A percentile compares a stretch with the other conserved stretches of the same genome.
Evolutionary conservation across 2,113 vertebrate genomes (phyloP).

Genomic region (Isurus oxyrinchus): DNA sequence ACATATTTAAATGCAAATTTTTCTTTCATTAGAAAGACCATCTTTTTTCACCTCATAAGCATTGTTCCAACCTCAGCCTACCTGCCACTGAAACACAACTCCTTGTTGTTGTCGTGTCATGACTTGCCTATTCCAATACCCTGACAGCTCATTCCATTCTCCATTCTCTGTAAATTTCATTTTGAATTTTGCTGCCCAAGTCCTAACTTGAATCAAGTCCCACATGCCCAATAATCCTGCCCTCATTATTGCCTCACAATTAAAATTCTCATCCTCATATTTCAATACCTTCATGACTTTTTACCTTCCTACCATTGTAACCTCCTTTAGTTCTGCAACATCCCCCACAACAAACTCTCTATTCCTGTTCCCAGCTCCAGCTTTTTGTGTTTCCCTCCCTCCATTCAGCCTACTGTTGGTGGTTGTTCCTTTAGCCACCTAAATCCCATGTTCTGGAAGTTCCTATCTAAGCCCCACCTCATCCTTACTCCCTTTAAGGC

Average conservation of each 20-base stretch:
- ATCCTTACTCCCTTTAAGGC: background rate
- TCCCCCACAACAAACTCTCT: background rate
- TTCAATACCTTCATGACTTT: background rate
- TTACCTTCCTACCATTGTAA: background rate
- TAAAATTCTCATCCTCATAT: background rate
- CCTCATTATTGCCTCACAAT: background rate
- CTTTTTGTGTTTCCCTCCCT: background rate
- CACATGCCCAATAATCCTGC: background rate
- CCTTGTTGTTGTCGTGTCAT: background rate
- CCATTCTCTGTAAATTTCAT: background rate
- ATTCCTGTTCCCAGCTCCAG: background rate
- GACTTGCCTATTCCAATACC: background rate
- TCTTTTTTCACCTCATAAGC: background rate
- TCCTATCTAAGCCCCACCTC: background rate
- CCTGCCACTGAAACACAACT: background rate
- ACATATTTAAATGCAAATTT: no score
- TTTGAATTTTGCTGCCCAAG: background rate
- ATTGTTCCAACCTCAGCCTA: no score
- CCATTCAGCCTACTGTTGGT: background rate
- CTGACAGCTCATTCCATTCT: background rate
- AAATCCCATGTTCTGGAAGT: background rate
- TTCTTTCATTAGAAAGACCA: background rate
- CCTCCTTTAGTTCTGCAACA: background rate
- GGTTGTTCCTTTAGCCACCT: background rate
- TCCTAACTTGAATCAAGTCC: background rate